Evolutionary conservation across 2,797 vertebrate species (phyloP).

Genomic region (Microctenopoma steveboyesi): DNA sequence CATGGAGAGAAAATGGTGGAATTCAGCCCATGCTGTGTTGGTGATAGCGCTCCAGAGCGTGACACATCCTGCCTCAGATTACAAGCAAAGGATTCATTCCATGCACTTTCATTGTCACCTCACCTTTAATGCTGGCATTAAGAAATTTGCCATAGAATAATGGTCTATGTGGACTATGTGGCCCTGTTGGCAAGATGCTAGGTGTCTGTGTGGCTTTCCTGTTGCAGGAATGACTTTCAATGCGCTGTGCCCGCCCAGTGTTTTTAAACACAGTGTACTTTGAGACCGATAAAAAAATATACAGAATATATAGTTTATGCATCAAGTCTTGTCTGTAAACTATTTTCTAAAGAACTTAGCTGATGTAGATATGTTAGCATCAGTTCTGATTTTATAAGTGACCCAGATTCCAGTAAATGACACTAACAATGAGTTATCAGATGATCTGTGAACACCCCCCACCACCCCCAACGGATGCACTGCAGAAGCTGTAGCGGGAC

Average conservation of each 20-base stretch:
- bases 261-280: constrained; percentile 39
- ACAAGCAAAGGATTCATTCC: constrained; percentile 80
- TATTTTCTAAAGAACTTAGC: no score
- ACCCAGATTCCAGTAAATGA: constrained; percentile 66
- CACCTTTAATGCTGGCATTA: constrained; percentile 74
- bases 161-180: constrained; percentile 66
- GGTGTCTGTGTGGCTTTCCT: constrained; percentile 58
- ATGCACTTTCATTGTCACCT: constrained; percentile 75
- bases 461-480: constrained; percentile 36
- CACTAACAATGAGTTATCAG: constrained; percentile 67
- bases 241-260: constrained; percentile 36
- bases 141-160: constrained; percentile 77
- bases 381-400: constrained; percentile 51
- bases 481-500: constrained; percentile 48
- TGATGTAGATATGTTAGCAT: constrained; percentile 2
- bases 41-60: constrained; percentile 76
- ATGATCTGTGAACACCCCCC: constrained; percentile 60
- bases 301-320: no score
- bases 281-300: constrained; percentile 29
- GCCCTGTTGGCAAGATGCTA: constrained; percentile 54
- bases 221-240: constrained; percentile 49
- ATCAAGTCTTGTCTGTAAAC: no score
- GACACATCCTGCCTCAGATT: constrained; percentile 74
- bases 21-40: constrained; percentile 78
- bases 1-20: constrained; percentile 75